These are phyloP conservation scores for Trichoplusia ni DNA, from an alignment of 1,140 invertebrate genomes.

Conservation along the genomic window DNA sequence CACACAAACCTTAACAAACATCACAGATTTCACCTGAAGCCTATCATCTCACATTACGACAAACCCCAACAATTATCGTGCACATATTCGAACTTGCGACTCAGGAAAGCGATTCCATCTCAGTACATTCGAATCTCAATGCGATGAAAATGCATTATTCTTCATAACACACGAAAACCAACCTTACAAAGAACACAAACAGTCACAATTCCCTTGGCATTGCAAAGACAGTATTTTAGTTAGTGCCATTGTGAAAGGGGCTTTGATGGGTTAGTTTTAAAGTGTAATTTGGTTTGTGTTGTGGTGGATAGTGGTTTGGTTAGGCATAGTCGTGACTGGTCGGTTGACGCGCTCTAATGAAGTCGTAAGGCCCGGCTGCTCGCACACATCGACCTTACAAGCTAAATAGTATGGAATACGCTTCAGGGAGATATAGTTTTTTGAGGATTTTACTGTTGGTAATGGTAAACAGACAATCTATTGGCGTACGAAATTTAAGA, in stretches of 20 bases:
- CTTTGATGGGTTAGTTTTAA: background rate
- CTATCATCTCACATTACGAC: slow-evolving; percentile 20
- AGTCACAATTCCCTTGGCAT: background rate
- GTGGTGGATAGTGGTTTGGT: background rate
- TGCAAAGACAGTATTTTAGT: background rate
- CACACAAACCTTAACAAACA: too few relatives aligned
- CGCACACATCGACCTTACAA: slow-evolving; percentile 31
- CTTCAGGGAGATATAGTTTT: slow-evolving; percentile 21
- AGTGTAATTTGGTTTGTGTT: background rate
- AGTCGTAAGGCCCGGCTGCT: slow-evolving; percentile 58
- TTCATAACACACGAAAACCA: background rate
- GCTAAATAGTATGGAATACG: slow-evolving; percentile 37
- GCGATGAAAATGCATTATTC: slow-evolving; percentile 20
- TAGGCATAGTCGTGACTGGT: slow-evolving; percentile 57
- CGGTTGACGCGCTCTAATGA: slow-evolving; percentile 69
- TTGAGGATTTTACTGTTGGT: background rate
- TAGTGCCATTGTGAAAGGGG: background rate
- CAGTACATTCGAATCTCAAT: slow-evolving; percentile 25
- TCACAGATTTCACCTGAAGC: background rate
- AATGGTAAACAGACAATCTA: too few relatives aligned
- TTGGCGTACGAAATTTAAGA: too few relatives aligned
- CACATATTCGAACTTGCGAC: slow-evolving; percentile 28
- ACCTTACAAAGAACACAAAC: background rate
- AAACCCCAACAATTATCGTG: slow-evolving; percentile 28
- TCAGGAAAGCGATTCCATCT: slow-evolving; percentile 28